These are phyloP conservation scores for Spea multiplicata DNA, from an alignment of 2,113 vertebrate species.

Conservation along the genomic window DNA sequence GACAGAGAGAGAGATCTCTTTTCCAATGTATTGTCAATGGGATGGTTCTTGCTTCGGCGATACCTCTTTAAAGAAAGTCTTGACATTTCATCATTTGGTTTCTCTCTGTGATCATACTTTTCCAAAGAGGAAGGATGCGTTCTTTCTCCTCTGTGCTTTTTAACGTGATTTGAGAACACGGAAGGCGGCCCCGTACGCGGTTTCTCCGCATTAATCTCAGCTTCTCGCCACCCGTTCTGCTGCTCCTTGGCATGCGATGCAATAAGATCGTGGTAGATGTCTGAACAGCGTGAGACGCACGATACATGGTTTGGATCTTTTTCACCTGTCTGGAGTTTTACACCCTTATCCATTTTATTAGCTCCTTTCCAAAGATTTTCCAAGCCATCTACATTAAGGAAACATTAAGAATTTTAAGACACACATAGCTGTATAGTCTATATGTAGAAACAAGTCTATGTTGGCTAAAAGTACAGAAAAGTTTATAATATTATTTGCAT, in stretches of 20 bases:
- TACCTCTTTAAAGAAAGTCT: slow-evolving; percentile 53
- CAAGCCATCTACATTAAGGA: slow-evolving; percentile 69
- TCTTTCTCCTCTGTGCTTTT: slow-evolving; percentile 54
- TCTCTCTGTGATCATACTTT: slow-evolving; percentile 52
- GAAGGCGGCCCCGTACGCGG: slow-evolving; percentile 49
- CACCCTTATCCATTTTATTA: slow-evolving; percentile 61
- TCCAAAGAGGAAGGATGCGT: slow-evolving; percentile 28
- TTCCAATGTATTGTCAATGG: background rate
- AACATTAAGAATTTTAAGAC: background rate
- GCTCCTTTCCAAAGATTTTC: slow-evolving; percentile 76
- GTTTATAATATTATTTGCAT: no score
- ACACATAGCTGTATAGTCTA: no score
- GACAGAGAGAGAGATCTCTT: slow-evolving; percentile 14
- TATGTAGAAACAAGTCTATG: no score
- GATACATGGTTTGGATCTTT: slow-evolving; percentile 51
- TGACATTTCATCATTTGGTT: slow-evolving; percentile 53
- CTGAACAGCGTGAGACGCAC: slow-evolving; percentile 35
- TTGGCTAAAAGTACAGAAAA: no score
- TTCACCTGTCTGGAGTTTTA: slow-evolving; percentile 62
- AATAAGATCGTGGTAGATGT: slow-evolving; percentile 40
- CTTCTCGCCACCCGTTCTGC: slow-evolving; percentile 49
- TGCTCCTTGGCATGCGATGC: slow-evolving; percentile 39
- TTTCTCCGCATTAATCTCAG: slow-evolving; percentile 49
- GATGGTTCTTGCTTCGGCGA: slow-evolving; percentile 61
- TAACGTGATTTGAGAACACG: slow-evolving; percentile 50